phyloP scores from a whole-genome alignment of 2,888 invertebrate genomes.

The Heliconius sara region DNA sequence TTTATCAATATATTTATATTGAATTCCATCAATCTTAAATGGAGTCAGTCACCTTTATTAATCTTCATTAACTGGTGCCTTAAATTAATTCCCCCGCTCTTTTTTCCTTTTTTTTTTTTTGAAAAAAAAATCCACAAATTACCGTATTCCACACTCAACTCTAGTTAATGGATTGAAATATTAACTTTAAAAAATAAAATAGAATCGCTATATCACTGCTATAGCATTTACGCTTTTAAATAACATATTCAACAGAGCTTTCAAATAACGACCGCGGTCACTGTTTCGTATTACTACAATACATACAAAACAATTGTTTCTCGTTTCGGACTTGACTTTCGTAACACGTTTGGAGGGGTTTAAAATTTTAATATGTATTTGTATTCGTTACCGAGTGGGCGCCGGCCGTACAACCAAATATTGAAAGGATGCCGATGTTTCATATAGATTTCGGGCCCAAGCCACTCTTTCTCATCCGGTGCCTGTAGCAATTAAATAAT shows the following conservation, averaged over 20 bases:
- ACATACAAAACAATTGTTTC: constrained; percentile 34
- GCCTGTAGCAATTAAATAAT: background rate
- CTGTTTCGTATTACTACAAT: constrained; percentile 30
- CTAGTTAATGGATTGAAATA: background rate
- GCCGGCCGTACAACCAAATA: background rate
- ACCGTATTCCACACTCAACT: background rate
- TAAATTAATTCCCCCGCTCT: too few relatives aligned
- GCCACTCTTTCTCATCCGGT: constrained; percentile 11
- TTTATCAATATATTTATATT: too few relatives aligned
- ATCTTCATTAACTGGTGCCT: too few relatives aligned
- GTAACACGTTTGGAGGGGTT: constrained; percentile 26
- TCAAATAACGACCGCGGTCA: constrained; percentile 28
- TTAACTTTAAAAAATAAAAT: constrained; percentile 12
- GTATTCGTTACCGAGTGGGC: constrained; percentile 15
- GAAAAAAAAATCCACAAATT: background rate
- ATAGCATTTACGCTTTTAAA: constrained; percentile 26
- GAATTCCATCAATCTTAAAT: too few relatives aligned
- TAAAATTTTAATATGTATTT: constrained; percentile 27
- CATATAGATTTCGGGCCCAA: constrained; percentile 3
- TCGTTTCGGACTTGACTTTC: constrained; percentile 25
- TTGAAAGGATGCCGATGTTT: constrained; percentile 22
- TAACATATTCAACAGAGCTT: constrained; percentile 29
- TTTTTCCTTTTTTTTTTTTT: too few relatives aligned
- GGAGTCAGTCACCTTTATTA: too few relatives aligned
- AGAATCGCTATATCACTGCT: constrained; percentile 11